Base-by-base conservation (phyloP, 2,797 vertebrate species). In the Varecia variegata region DNA sequence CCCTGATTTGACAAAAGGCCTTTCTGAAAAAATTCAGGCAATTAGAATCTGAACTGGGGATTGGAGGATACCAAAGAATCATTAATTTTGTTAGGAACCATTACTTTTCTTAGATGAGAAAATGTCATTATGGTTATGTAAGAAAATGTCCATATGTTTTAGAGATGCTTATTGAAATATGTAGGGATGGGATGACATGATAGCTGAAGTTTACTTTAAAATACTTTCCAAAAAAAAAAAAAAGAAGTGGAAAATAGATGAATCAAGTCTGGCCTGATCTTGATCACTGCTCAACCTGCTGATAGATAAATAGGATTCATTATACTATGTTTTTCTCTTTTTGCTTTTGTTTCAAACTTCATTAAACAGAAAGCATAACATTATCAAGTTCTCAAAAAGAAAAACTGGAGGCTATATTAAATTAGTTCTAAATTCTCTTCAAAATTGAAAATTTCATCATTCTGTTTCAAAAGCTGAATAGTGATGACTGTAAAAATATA, bases 1-100 rank as follows among this genome's bases (percentile, higher is more conserved):
- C 52, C 14, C 27, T 32, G 21, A 88, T 88, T 71, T 81, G 56
- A 92, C 32, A 35, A 68, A 87, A 62, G 56, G 52, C 45, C 43
- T 94, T 82, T 82, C 74, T 91, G 40, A 85, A 58, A 93, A 97
- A 84, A 70, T 65, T 58, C 71, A 86, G 71, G 60, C 50, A 87
- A 80, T 84, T 74, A 90, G 71, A 94, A 80, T 90, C 71, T 81
- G 15, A 88, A 84, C 23, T 32, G 52, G 20, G 67, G 23, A 88
- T 84, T 56, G 43, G n/a, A 81, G 11, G 8, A 14, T 35, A 90
- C 38, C 38, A 83, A 87, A 76, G 38, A 74, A 54, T 74, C 52
- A 88, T 58, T 58, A 86, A 89, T 58, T 58, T 58, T 58, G 56
- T 58, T 58, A 58, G 56, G 25, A 27, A 56, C 70, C 40, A 86